phyloP scores from a whole-genome alignment of 1,140 invertebrate genomes.

The Orius insidiosus region DNA sequence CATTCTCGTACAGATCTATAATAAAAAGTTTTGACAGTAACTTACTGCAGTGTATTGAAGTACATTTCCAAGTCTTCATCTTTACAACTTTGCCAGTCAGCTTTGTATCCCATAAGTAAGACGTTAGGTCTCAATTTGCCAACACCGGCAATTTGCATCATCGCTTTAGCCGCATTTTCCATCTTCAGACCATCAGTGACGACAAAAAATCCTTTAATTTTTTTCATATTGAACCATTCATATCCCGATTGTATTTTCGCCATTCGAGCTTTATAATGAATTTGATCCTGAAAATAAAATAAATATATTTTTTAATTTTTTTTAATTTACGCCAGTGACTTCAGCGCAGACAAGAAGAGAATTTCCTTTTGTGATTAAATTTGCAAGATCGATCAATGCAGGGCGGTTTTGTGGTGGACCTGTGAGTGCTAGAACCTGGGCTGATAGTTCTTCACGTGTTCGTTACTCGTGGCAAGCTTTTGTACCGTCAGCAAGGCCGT shows the following conservation, averaged over 20 bases:
- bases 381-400: conserved; percentile 75
- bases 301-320: background rate
- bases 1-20: conserved; percentile 19
- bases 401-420: conserved; percentile 67
- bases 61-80: conserved; percentile 63
- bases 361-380: conserved; percentile 80
- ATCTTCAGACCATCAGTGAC: conserved; percentile 59
- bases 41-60: conserved; percentile 88
- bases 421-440: conserved; percentile 76
- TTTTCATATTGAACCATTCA: conserved; percentile 51
- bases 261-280: conserved; percentile 45
- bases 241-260: conserved; percentile 43
- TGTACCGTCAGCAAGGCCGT: conserved; percentile 69
- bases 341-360: conserved; percentile 83
- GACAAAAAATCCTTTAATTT: conserved; percentile 79
- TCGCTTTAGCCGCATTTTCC: conserved; percentile 58
- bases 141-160: conserved; percentile 69
- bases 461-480: conserved; percentile 62
- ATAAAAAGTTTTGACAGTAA: too few species aligned
- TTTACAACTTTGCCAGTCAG: conserved; percentile 62
- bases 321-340: conserved; percentile 47
- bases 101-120: conserved; percentile 85
- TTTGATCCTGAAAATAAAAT: conserved; percentile 33
- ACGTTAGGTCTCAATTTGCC: conserved; percentile 89
- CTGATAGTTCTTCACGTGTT: conserved; percentile 94